Base-by-base conservation (phyloP, 2,888 invertebrate genomes). In the Patella ulyssiponensis region DNA sequence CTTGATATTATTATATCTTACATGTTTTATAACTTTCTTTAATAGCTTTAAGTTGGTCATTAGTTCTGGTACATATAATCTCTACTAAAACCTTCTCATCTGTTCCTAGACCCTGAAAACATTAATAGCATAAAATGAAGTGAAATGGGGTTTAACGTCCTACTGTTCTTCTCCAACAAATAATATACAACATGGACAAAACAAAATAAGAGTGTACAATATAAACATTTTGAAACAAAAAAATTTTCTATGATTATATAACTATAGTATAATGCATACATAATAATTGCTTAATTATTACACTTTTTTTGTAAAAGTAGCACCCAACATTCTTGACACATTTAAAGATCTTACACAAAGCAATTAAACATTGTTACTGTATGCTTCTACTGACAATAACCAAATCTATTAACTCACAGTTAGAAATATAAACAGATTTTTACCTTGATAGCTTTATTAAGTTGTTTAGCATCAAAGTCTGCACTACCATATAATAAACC, bases 1-100 rank as follows among this genome's bases (percentile, higher is more conserved):
- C 56, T 44, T 7, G 44, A 44, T 7, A 44, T 44, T 44, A 44
- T 44, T 44, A 44, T 44, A 20, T 86, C 88, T 85, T 85, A 92
- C 92, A 83, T 80, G 86, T 86, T 85, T 90, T 89, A 82, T 92
- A 92, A 1, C 87, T 83, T 33, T 83, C 84, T 73, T 89, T 90
- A 75, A 92, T 90, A 71, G 85, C 88, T 23, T 82, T 87, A 11
- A 92, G 88, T 78, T 92, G 91, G 51, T 86, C 86, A 79, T 92
- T 92, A 23, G 90, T 88, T 74, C 92, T 84, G 14, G 91, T 90
- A 81, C 92, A 91, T 14, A 92, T 87, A 44, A 92, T 89, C 80
- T 92, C 91, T 69, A 91, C 88, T 56, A 92, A 80, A 12, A 88
- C 89, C 77, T 91, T 88, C 78, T 92, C 92, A 86, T 92, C 90